Base-by-base conservation (phyloP, 1,140 invertebrate genomes). In the Parapsyche elsis region DNA sequence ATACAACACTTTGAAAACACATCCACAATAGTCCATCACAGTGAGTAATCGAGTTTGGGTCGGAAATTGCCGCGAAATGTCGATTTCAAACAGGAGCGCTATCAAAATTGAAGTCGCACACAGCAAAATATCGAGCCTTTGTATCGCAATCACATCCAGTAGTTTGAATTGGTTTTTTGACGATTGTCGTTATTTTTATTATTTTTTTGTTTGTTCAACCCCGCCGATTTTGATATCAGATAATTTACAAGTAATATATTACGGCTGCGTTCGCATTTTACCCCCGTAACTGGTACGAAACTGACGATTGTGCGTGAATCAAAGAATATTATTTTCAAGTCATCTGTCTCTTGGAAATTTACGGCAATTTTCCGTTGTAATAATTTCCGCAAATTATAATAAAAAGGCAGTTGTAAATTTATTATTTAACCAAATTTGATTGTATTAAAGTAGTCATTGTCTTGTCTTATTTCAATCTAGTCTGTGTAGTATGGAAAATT, bases 261-360 rank as follows among this genome's bases (percentile, higher is more conserved):
- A 53, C 10, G 49, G 12, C 10, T 10, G 49, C 10, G 16, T 53
- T 53, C 16, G 49, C 49, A 53, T 53, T 53, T 75, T 53, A n/a
- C n/a, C 53, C 24, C 45, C 73, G 73, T 75, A 46, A 75, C 73
- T 57, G 73, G 73, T 30, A 75, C 73, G 46, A 30, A 30, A 21
- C 9, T 21, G 12, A 16, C 21, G 38, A 49, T 30, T 16, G 73
- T 75, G 49, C 46, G 49, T 75, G 71, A 75, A 46, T 38, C 30
- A 44, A 44, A 71, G 10, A 71, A 38, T 16, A 16, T 10, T 67
- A 67, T 67, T 67, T 67, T 21, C 19, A 16, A 26, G 24, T 23
- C 1, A 67, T 67, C 19, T 12, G 12, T 23, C 19, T 7, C 19
- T 21, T 12, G 14, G 2, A 16, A 26, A 19, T 23, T 67, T 23